Percentiles rank a stretch among this genome's conserved stretches.
Conservation (phyloP, 2,797 vertebrate genomes). For the Gambelia wislizenii region DNA sequence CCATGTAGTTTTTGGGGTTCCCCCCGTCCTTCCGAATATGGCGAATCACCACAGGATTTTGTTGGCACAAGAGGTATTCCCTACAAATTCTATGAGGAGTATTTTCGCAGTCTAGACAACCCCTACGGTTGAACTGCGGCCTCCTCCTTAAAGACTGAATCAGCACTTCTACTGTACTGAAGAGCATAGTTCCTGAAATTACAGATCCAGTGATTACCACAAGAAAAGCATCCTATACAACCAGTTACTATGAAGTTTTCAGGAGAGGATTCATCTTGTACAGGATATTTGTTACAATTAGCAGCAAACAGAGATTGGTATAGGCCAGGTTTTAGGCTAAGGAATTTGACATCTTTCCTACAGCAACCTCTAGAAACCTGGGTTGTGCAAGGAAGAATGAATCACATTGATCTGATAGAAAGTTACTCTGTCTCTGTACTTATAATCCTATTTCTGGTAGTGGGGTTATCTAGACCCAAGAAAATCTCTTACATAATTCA, state of each 20-base stretch:
- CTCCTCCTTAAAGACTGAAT: background rate
- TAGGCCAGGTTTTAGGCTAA: slow-evolving; percentile 43
- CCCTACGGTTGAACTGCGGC: no score
- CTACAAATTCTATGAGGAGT: no score
- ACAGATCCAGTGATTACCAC: background rate
- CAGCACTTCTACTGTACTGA: accelerated
- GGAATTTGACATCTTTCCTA: slow-evolving; percentile 57
- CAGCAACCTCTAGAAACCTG: slow-evolving; percentile 21
- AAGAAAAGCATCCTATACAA: background rate
- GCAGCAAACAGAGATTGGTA: slow-evolving; percentile 22
- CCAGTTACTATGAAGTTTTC: background rate
- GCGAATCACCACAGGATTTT: no score
- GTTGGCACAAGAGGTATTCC: no score
- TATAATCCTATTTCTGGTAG: slow-evolving; percentile 51
- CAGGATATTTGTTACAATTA: background rate
- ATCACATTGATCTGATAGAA: background rate
- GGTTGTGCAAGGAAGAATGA: background rate
- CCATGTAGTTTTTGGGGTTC: no score
- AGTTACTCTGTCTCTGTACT: slow-evolving; percentile 53
- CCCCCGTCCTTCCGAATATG: no score
- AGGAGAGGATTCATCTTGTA: slow-evolving; percentile 17
- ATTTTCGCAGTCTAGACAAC: no score
- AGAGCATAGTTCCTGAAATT: background rate
- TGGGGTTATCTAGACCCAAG: slow-evolving; percentile 66
- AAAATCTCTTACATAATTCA: slow-evolving; percentile 71